These are phyloP conservation scores for Sorex fumeus DNA, from an alignment of 2,113 vertebrate genomes.

Conservation along the genomic window DNA sequence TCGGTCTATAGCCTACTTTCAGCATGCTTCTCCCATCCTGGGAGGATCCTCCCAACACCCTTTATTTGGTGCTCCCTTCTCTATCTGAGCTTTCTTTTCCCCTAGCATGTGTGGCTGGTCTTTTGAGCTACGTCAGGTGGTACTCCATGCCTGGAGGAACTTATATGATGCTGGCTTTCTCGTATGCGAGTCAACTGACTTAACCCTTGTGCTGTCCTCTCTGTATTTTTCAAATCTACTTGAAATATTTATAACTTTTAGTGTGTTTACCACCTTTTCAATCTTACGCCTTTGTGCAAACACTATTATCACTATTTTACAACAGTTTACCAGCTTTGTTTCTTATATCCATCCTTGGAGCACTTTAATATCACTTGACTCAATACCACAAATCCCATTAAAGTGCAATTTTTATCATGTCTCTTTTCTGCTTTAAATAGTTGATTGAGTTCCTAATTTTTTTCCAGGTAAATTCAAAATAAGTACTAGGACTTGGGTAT, in stretches of 20 bases:
- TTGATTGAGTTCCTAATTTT: not conserved
- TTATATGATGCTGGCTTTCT: too few species aligned
- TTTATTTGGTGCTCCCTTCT: too few species aligned
- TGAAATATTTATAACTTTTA: not conserved
- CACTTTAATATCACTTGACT: not conserved
- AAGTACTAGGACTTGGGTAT: not conserved
- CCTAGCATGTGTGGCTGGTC: too few species aligned
- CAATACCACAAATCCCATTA: not conserved
- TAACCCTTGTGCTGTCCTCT: too few species aligned
- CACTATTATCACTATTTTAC: not conserved
- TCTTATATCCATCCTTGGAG: not conserved
- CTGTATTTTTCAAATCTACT: not conserved
- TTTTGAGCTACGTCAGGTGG: too few species aligned
- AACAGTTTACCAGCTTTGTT: not conserved
- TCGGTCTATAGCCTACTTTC: too few species aligned
- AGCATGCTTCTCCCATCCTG: too few species aligned
- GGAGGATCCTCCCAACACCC: too few species aligned
- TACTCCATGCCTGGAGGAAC: too few species aligned
- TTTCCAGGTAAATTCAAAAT: not conserved
- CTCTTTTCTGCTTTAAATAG: conserved; percentile 7
- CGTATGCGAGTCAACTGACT: too few species aligned
- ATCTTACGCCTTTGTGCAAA: not conserved
- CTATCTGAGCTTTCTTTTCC: too few species aligned
- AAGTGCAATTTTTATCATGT: not conserved
- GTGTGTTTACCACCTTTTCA: not conserved